These are phyloP conservation scores for Oplegnathus fasciatus DNA, from an alignment of 2,113 vertebrate species.

Conservation along the genomic window DNA sequence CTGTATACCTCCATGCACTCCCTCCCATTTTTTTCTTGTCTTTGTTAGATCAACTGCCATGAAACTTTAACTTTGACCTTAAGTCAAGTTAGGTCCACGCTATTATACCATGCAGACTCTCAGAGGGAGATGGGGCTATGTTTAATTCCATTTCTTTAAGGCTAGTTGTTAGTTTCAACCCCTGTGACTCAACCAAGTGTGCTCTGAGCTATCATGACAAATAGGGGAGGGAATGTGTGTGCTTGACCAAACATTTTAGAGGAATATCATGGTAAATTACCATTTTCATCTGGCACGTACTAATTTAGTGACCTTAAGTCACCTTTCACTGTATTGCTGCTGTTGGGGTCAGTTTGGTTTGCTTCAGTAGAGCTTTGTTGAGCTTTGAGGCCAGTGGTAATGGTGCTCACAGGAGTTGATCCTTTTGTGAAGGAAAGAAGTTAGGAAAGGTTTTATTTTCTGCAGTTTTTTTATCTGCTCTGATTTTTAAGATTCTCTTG, in stretches of 20 bases:
- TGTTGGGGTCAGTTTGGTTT: constrained; percentile 13
- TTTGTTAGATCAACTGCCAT: constrained; percentile 18
- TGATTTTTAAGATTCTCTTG: neutral
- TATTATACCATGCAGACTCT: constrained; percentile 6
- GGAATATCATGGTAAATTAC: constrained; percentile 60
- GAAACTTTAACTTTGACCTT: constrained; percentile 40
- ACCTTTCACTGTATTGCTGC: constrained; percentile 12
- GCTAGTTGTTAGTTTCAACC: constrained; percentile 49
- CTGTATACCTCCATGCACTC: neutral
- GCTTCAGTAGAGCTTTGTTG: constrained; percentile 15
- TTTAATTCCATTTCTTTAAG: constrained; percentile 60
- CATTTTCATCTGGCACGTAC: constrained; percentile 42
- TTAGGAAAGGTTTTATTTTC: constrained; percentile 1
- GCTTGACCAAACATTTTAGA: constrained; percentile 55
- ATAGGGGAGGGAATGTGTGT: constrained; percentile 28
- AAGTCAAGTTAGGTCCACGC: constrained; percentile 23
- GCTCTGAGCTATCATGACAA: constrained; percentile 64
- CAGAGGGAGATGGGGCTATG: constrained; percentile 31
- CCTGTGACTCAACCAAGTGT: constrained; percentile 45
- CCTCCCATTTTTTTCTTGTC: neutral
- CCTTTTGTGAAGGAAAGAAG: neutral
- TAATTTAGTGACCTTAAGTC: constrained; percentile 55
- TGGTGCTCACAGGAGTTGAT: constrained; percentile 8
- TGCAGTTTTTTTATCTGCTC: neutral
- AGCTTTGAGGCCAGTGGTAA: neutral